A percentile compares a stretch with the other conserved stretches of the same genome.
These are phyloP conservation scores for Drosophila tanythrix DNA, from an alignment of 2,888 invertebrate genomes.

Conservation along the genomic window DNA sequence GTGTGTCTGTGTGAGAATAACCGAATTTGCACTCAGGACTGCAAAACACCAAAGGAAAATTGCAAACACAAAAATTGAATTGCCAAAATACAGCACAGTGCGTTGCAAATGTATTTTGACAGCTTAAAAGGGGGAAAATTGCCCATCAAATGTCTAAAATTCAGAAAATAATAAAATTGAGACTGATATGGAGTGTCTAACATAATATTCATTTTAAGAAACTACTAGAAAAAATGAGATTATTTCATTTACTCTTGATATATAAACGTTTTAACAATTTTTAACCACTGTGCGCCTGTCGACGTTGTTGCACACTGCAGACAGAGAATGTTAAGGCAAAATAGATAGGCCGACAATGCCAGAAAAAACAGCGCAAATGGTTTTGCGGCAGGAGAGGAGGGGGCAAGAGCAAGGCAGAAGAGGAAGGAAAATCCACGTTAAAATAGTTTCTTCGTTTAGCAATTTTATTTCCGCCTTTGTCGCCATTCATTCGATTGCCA, in stretches of 20 bases:
- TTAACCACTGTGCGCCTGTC: conserved; percentile 49
- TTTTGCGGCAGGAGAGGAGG: not conserved
- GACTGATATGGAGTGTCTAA: too few relatives aligned
- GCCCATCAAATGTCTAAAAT: not conserved
- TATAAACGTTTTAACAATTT: not conserved
- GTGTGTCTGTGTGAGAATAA: conserved; percentile 40
- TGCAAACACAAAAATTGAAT: conserved; percentile 60
- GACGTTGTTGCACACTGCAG: conserved; percentile 20
- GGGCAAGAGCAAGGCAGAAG: not conserved
- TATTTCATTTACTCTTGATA: not conserved
- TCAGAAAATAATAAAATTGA: not conserved
- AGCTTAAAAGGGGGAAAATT: not conserved
- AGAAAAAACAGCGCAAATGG: conserved; percentile 4
- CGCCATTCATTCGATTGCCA: conserved; percentile 76
- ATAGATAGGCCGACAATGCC: conserved; percentile 61
- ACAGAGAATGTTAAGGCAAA: conserved; percentile 58
- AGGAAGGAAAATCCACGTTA: conserved; percentile 21
- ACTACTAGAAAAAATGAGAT: not conserved
- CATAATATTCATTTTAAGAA: too few relatives aligned
- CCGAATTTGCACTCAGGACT: conserved; percentile 37
- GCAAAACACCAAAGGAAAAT: conserved; percentile 52
- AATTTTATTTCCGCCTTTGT: conserved; percentile 79
- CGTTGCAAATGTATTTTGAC: not conserved
- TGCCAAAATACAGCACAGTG: conserved; percentile 45
- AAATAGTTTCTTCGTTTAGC: conserved; percentile 72